Conservation (phyloP, 2,888 invertebrate genomes). For the Nebria salina region DNA sequence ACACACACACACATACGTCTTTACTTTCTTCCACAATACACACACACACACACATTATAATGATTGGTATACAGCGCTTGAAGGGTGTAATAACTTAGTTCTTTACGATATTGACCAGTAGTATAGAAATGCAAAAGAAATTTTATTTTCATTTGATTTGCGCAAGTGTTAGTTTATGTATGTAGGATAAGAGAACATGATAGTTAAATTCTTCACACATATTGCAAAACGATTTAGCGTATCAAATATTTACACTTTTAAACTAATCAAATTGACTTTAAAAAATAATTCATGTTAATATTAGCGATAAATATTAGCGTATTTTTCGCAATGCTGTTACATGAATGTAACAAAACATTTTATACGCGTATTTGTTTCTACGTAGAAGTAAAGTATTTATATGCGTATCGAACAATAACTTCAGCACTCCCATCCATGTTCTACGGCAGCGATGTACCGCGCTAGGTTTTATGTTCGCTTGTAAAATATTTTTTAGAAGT, state of each 20-base stretch:
- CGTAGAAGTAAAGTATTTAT: neutral
- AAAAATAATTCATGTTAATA: no score
- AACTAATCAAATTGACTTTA: no score
- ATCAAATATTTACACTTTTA: no score
- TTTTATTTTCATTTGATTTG: neutral
- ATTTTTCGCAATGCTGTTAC: constrained; percentile 30
- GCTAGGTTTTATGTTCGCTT: constrained; percentile 37
- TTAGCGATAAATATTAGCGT: neutral
- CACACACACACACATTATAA: neutral
- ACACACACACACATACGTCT: neutral
- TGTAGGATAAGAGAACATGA: neutral
- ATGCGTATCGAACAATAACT: constrained; percentile 3
- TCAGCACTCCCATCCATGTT: constrained; percentile 10
- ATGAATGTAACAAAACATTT: neutral
- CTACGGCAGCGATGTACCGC: neutral
- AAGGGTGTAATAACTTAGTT: neutral
- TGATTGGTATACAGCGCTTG: neutral
- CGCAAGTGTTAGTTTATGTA: neutral
- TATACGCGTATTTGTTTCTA: neutral
- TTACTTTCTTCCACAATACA: neutral
- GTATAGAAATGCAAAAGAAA: neutral
- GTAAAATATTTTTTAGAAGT: constrained; percentile 44
- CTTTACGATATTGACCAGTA: constrained; percentile 1
- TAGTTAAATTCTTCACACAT: neutral
- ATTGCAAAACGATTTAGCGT: no score